A percentile compares a stretch with the other conserved stretches of the same genome.
Conservation (phyloP, 2,113 vertebrate species). For the Struthidea cinerea region DNA sequence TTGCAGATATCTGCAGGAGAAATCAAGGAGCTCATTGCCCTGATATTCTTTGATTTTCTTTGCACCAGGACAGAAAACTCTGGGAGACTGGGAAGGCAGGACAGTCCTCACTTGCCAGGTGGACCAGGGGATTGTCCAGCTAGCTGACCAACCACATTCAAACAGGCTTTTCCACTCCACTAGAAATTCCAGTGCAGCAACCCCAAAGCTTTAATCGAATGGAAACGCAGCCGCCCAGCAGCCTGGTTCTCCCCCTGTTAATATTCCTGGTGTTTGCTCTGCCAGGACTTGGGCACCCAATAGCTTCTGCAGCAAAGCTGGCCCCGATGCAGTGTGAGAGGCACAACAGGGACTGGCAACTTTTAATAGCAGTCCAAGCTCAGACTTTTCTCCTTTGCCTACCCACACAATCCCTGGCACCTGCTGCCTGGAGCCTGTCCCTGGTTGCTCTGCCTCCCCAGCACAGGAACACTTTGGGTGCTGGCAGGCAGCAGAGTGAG, state of each 20-base stretch:
- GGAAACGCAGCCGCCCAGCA: background rate
- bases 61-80: background rate
- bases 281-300: background rate
- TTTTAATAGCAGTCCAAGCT: background rate
- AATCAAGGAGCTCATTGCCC: background rate
- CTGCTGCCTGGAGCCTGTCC: background rate
- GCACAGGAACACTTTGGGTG: background rate
- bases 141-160: background rate
- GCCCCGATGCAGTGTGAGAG: fast-evolving
- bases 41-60: background rate
- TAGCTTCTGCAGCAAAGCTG: background rate
- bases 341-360: background rate
- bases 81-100: background rate
- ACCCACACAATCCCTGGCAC: background rate
- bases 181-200: background rate
- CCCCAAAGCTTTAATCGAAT: background rate
- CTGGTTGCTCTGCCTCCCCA: background rate
- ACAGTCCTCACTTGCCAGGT: background rate
- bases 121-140: background rate
- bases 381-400: background rate
- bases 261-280: background rate
- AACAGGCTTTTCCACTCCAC: background rate
- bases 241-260: background rate
- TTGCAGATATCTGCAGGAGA: background rate
- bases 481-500: background rate